phyloP scores from a whole-genome alignment of 2,113 vertebrate species.

The Sclerurus mexicanus region DNA sequence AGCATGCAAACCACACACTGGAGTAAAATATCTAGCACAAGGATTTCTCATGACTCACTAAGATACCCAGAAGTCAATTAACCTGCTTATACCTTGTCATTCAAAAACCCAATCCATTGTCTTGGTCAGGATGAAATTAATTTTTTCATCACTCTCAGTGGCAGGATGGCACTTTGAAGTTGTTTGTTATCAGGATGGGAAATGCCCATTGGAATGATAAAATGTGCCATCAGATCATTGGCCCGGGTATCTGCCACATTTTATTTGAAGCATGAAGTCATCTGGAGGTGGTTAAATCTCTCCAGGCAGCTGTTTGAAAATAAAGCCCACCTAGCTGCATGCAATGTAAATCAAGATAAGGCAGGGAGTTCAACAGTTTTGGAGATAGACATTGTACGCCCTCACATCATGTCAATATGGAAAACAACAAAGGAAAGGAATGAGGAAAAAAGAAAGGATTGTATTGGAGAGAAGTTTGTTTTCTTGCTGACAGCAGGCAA shows the following conservation, averaged over 20 bases:
- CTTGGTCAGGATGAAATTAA: conserved; percentile 5
- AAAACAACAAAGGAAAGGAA: not conserved
- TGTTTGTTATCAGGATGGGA: not conserved
- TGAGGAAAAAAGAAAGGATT: not conserved
- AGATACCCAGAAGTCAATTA: conserved; percentile 35
- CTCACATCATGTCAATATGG: not conserved
- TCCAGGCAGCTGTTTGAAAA: conserved; percentile 4
- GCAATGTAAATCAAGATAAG: conserved; percentile 6
- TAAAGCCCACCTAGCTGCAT: not conserved
- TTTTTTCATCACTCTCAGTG: not conserved
- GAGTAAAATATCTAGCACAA: not conserved
- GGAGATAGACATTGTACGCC: not conserved
- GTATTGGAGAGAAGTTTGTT: not conserved
- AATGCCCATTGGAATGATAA: conserved; percentile 18
- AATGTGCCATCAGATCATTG: not conserved
- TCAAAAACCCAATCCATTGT: not conserved
- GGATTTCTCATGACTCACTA: not conserved
- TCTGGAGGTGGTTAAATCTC: conserved; percentile 12
- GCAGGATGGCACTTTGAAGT: not conserved
- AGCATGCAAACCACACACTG: not conserved
- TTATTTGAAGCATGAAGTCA: not conserved
- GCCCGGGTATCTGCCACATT: not conserved
- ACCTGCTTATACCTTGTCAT: not conserved
- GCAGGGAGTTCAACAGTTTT: not conserved
- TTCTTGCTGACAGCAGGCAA: not conserved